Base-by-base conservation (phyloP, 2,797 vertebrate genomes). In the Luscinia megarhynchos region DNA sequence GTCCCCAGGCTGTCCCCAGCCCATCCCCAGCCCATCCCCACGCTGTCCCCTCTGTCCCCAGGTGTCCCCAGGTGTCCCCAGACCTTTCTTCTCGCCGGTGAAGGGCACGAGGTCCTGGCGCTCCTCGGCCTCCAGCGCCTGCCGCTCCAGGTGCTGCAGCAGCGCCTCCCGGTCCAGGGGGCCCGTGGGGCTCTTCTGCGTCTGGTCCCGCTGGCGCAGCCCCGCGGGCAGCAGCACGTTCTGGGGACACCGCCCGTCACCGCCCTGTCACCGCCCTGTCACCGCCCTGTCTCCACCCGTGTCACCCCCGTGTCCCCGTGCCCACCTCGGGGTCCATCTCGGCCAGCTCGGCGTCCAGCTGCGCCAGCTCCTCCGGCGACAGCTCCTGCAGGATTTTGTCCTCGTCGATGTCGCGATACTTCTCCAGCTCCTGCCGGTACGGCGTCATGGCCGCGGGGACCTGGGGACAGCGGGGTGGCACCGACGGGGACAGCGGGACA, bases 321-420 rank as follows among this genome's bases (percentile, higher is more conserved):
- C 38, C 3, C 98, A 99, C 99, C 98, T 99, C 99, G 0, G 99
- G 99, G 97, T 99, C 99, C 99, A 99, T 98, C 96, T 99, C 99
- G 94, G 98, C 98, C 75, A 99, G 98, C 93, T 99, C 99, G 46
- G 68, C 83, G 76, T 99, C 99, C 91, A 99, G 98, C 97, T 98
- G 97, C 2, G 98, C 98, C 96, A 99, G 97, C 97, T 99, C 99
- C 84, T 98, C 98, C 0, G 98, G 95, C 2, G 98, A 99, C 96
- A 99, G 97, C 89, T 98, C 98, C 94, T 13, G 98, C 90, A 99
- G 98, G 98, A 99, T 98, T 92, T 98, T 98, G 95, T 99, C 99
- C 98, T 99, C 99, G 15, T 99, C 99, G 34, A 99, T 99, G 97
- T 99, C 99, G 96, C 99, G 98, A 92, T 99, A 99, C 94, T 99